Percentiles rank a stretch among this genome's conserved stretches.
Conservation (phyloP, 1,140 invertebrate species). For the Muscidifurax raptorellus region DNA sequence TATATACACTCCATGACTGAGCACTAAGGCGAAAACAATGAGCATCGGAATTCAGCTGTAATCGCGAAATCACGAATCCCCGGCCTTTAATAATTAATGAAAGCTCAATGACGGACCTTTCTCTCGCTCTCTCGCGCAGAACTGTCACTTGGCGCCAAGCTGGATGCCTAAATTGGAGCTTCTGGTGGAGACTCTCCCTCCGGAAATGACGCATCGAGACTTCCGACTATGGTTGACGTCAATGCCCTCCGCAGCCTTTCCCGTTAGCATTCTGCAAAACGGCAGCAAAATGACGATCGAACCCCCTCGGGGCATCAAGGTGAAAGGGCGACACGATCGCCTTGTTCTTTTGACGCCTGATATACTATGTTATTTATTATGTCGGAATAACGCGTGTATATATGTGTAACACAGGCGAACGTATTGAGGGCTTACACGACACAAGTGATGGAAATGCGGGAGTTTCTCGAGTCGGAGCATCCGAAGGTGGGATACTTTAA, state of each 20-base stretch:
- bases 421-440: slow-evolving; percentile 79
- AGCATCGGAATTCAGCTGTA: background rate
- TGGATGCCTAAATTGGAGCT: slow-evolving; percentile 82
- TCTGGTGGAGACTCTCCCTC: slow-evolving; percentile 76
- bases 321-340: slow-evolving; percentile 70
- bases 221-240: slow-evolving; percentile 87
- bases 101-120: background rate
- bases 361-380: too few relatives aligned
- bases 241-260: slow-evolving; percentile 80
- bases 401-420: slow-evolving; percentile 76
- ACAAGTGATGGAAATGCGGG: slow-evolving; percentile 75
- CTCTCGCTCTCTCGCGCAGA: slow-evolving; percentile 71
- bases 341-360: background rate
- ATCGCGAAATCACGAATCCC: background rate
- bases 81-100: too few relatives aligned
- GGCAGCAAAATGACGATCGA: slow-evolving; percentile 85
- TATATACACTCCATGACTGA: background rate
- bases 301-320: slow-evolving; percentile 81
- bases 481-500: slow-evolving; percentile 79
- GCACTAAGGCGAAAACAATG: background rate
- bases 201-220: slow-evolving; percentile 76
- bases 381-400: background rate
- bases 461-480: slow-evolving; percentile 75
- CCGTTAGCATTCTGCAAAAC: slow-evolving; percentile 83
- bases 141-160: slow-evolving; percentile 84